Conservation (phyloP, 2,888 invertebrate genomes). For the Rhimphoctona megacephalus region DNA sequence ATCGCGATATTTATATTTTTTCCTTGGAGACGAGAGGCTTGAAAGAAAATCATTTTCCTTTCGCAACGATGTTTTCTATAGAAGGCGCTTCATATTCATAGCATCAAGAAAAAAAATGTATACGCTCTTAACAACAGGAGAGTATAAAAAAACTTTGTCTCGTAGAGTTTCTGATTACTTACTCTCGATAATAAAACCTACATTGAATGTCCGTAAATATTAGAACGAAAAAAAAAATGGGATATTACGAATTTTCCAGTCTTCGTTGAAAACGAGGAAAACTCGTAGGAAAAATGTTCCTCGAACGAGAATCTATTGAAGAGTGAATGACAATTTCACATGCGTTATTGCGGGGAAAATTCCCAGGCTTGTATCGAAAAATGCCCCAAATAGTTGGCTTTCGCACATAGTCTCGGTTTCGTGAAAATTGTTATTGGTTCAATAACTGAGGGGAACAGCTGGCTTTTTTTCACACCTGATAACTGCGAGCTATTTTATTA, state of each 20-base stretch:
- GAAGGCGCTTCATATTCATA: too few relatives aligned
- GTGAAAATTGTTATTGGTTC: constrained; percentile 46
- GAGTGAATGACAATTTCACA: constrained; percentile 13
- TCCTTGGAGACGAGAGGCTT: too few relatives aligned
- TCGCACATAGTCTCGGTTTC: not conserved
- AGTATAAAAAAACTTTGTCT: not conserved
- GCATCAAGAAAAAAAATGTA: not conserved
- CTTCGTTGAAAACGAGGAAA: not conserved
- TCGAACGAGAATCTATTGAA: not conserved
- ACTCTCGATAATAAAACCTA: not conserved
- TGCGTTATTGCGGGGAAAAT: not conserved
- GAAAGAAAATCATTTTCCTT: too few relatives aligned
- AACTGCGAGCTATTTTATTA: not conserved
- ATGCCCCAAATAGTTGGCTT: not conserved
- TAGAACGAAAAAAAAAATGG: not conserved
- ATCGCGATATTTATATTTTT: too few relatives aligned
- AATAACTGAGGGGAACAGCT: constrained; percentile 19
- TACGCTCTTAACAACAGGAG: not conserved
- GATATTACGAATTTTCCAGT: not conserved
- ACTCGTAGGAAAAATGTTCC: not conserved
- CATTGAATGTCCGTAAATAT: not conserved
- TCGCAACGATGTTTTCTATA: too few relatives aligned
- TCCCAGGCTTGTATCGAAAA: not conserved
- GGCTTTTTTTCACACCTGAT: constrained; percentile 35
- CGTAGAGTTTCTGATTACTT: constrained; percentile 12